These are phyloP conservation scores for Solenodon paradoxus DNA, from an alignment of 2,113 vertebrate genomes.

Conservation along the genomic window DNA sequence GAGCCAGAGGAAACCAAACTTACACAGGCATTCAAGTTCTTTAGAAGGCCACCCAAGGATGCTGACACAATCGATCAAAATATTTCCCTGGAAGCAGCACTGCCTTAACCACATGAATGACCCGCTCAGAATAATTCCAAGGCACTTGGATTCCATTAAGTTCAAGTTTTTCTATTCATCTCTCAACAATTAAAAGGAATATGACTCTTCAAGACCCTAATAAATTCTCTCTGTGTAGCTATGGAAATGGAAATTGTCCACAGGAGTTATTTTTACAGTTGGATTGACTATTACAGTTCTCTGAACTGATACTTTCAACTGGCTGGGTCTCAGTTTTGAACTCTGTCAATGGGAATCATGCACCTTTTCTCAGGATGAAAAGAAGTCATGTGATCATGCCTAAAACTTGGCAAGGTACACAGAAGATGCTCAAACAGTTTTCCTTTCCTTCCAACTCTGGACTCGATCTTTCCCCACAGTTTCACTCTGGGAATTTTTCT, in stretches of 20 bases:
- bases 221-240: slow-evolving; percentile 45
- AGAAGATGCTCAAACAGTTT: neutral
- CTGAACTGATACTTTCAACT: neutral
- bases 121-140: slow-evolving; percentile 20
- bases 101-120: slow-evolving; percentile 62
- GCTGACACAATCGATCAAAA: slow-evolving; percentile 70
- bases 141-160: slow-evolving; percentile 38
- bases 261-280: slow-evolving; percentile 31
- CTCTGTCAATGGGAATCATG: neutral
- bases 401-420: neutral
- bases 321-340: neutral
- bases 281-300: neutral
- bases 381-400: neutral
- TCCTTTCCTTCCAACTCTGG: neutral
- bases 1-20: slow-evolving; percentile 45
- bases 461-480: neutral
- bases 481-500: neutral
- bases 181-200: slow-evolving; percentile 60
- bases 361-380: neutral
- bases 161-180: slow-evolving; percentile 36
- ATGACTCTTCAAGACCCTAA: slow-evolving; percentile 50
- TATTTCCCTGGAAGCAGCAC: slow-evolving; percentile 19
- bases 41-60: slow-evolving; percentile 62
- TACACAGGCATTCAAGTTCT: slow-evolving; percentile 5
- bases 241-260: slow-evolving; percentile 47